These are phyloP conservation scores for Pocillopora damicornis DNA, from an alignment of 64 coral and sea anemone genomes.

Conservation along the genomic window DNA sequence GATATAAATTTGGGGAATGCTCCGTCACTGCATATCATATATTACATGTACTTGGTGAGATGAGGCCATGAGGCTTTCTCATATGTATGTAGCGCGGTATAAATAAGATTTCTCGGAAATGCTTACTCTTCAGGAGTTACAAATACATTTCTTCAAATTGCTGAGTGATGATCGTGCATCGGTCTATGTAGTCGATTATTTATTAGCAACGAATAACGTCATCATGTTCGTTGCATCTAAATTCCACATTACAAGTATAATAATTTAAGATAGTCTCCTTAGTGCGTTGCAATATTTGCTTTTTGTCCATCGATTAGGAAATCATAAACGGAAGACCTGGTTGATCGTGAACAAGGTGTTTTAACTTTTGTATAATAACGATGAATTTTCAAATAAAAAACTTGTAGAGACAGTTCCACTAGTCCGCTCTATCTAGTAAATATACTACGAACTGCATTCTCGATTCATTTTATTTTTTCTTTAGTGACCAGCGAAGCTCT, in stretches of 20 bases:
- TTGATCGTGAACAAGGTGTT: neutral
- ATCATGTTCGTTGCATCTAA: neutral
- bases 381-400: slow-evolving; percentile 14
- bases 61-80: no score
- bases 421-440: no score
- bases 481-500: no score
- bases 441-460: no score
- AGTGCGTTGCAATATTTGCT: neutral
- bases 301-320: neutral
- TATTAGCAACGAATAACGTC: neutral
- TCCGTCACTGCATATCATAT: no score
- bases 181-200: neutral
- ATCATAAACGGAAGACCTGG: neutral
- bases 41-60: no score
- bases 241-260: neutral
- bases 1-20: no score
- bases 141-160: neutral
- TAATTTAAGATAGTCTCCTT: neutral
- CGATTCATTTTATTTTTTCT: no score
- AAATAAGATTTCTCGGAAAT: neutral
- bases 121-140: neutral
- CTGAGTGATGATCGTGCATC: neutral
- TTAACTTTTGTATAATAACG: slow-evolving; percentile 9
- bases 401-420: no score
- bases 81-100: neutral